Conservation (phyloP, 2,797 vertebrate species). For the Brotula barbata region DNA sequence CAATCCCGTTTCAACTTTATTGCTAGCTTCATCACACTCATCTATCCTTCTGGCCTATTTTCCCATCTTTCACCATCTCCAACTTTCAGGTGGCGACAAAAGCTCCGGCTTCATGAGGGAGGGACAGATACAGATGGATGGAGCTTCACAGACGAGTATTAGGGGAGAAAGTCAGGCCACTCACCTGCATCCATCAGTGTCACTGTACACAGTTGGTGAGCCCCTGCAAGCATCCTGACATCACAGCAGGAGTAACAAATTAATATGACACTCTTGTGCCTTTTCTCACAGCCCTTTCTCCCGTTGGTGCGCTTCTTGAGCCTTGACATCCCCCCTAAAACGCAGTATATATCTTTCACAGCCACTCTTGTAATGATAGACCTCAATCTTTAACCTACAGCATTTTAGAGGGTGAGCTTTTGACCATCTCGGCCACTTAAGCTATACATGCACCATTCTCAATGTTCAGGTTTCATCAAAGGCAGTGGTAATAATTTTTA, state of each 20-base stretch:
- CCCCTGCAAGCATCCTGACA: conserved; percentile 58
- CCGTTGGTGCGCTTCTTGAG: conserved; percentile 18
- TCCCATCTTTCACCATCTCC: conserved; percentile 32
- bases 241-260: conserved; percentile 71
- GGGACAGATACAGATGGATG: conserved; percentile 39
- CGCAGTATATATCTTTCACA: conserved; percentile 35
- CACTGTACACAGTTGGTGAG: conserved; percentile 49
- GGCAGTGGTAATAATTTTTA: conserved; percentile 3
- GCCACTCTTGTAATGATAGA: conserved; percentile 35
- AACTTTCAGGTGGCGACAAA: neutral
- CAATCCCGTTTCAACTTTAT: conserved; percentile 37
- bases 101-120: conserved; percentile 50
- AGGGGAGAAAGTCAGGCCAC: conserved; percentile 39
- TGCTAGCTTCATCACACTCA: conserved; percentile 41
- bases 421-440: conserved; percentile 19
- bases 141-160: conserved; percentile 55
- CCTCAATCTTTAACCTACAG: conserved; percentile 55
- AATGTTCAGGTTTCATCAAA: conserved; percentile 12
- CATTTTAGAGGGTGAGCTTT: conserved; percentile 41
- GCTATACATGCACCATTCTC: conserved; percentile 11
- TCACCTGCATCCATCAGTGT: conserved; percentile 69
- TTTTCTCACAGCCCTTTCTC: conserved; percentile 44
- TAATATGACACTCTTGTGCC: conserved; percentile 61
- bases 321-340: conserved; percentile 37
- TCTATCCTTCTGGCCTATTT: conserved; percentile 33